Evolutionary conservation across 2,888 invertebrate genomes (phyloP), one percentile per base, ranked within the genome.

Genomic region (Trichogramma dendrolimi): DNA sequence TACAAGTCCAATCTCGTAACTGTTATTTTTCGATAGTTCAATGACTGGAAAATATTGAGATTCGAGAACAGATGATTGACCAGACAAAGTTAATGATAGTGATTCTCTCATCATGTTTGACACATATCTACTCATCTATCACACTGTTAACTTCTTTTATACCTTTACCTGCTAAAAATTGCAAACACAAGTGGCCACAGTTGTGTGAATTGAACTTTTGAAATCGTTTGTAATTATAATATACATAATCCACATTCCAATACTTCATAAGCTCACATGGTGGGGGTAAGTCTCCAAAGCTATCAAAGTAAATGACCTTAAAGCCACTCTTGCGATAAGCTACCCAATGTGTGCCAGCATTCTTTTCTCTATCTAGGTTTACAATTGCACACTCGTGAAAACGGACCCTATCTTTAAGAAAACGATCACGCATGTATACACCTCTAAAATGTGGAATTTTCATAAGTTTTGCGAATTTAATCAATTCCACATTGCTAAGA

Each of bases 41-140:
- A 47, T 56, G 4, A 38, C 14, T 8, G 43, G 27, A 6, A 43
- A 43, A 43, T 65, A 69, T 60, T 68, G 58, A 6, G 65, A 57
- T 47, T 59, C 63, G 10, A 73, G 61, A 11, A 63, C 63, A 48
- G 65, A 68, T 10, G 58, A 58, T 39, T 61, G 66, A 39, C 71
- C 71, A 50, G 55, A 69, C 44, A 73, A 49, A 42, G 69, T 71
- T 42, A n/a, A n/a, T n/a, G n/a, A n/a, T n/a, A n/a, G n/a, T n/a
- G n/a, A n/a, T n/a, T n/a, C n/a, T n/a, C n/a, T n/a, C n/a, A n/a
- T n/a, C n/a, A n/a, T n/a, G n/a, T n/a, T n/a, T n/a, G n/a, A n/a
- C n/a, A n/a, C n/a, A n/a, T n/a, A n/a, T n/a, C n/a, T n/a, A n/a
- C n/a, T n/a, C n/a, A n/a, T n/a, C n/a, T n/a, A n/a, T n/a, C n/a